Evolutionary conservation across 2,888 invertebrate genomes (phyloP).

Genomic region (Prionchulus punctatus): DNA sequence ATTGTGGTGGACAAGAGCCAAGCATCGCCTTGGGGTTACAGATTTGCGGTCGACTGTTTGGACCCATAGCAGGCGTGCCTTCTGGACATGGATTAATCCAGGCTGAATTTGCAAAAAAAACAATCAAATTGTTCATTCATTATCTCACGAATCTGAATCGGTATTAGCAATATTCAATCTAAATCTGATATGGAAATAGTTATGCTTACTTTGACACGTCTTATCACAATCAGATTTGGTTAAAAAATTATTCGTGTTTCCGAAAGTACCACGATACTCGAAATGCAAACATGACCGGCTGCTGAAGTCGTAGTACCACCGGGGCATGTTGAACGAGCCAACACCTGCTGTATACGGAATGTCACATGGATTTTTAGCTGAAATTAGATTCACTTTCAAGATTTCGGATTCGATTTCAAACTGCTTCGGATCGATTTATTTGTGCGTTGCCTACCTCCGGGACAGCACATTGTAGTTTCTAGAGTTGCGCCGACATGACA

Average conservation of each 20-base stretch:
- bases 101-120: too few relatives aligned
- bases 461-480: conserved; percentile 26
- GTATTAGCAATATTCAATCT: too few relatives aligned
- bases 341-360: conserved; percentile 30
- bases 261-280: conserved; percentile 16
- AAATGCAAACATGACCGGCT: conserved; percentile 15
- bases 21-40: conserved; percentile 15
- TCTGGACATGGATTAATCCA: not conserved
- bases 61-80: not conserved
- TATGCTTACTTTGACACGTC: conserved; percentile 15
- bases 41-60: not conserved
- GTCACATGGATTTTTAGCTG: conserved; percentile 20
- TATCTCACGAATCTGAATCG: too few relatives aligned
- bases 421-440: not conserved
- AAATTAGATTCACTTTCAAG: too few relatives aligned
- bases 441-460: not conserved
- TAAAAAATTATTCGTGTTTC: conserved; percentile 21
- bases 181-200: too few relatives aligned
- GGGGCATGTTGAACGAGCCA: conserved; percentile 21
- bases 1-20: conserved; percentile 18
- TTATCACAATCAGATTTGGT: conserved; percentile 17
- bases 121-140: too few relatives aligned
- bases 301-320: conserved; percentile 9
- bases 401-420: too few relatives aligned
- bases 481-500: conserved; percentile 26